Conservation (phyloP, 2,113 vertebrate genomes). For the Lycaon pictus region DNA sequence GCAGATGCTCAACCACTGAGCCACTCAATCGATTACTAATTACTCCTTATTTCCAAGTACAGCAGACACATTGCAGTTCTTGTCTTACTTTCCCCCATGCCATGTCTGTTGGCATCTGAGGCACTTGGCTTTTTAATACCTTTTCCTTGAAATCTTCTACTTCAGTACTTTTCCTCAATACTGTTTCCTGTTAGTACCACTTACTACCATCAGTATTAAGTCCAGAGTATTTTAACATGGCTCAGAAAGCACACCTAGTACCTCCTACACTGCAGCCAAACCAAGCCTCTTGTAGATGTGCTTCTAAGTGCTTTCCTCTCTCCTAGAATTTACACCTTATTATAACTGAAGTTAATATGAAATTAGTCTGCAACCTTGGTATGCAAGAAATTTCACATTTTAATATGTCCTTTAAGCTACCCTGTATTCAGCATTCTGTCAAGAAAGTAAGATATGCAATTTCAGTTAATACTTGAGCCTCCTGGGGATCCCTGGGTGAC, state of each 20-base stretch:
- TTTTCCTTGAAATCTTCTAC: neutral
- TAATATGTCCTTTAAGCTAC: neutral
- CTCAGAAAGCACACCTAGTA: neutral
- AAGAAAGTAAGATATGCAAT: neutral
- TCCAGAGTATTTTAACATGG: neutral
- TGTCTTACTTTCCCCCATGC: neutral
- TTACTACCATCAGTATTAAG: slow-evolving; percentile 2
- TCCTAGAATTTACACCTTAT: slow-evolving; percentile 20
- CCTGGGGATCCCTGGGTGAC: neutral
- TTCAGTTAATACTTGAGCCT: neutral
- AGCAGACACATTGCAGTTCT: neutral
- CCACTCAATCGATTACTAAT: neutral
- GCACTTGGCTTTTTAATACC: neutral
- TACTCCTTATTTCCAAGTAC: slow-evolving; percentile 18
- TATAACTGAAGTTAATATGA: neutral
- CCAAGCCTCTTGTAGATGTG: neutral
- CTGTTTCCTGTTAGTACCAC: neutral
- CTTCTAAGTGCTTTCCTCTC: neutral
- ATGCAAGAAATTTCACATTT: slow-evolving; percentile 32
- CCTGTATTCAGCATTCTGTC: neutral
- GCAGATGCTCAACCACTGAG: neutral
- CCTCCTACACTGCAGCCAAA: neutral
- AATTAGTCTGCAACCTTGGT: neutral
- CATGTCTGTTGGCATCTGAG: neutral
- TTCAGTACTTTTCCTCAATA: neutral